A percentile compares a stretch with the other conserved stretches of the same genome.
These are phyloP conservation scores for Emesis russula DNA, from an alignment of 2,888 invertebrate species.

Conservation along the genomic window DNA sequence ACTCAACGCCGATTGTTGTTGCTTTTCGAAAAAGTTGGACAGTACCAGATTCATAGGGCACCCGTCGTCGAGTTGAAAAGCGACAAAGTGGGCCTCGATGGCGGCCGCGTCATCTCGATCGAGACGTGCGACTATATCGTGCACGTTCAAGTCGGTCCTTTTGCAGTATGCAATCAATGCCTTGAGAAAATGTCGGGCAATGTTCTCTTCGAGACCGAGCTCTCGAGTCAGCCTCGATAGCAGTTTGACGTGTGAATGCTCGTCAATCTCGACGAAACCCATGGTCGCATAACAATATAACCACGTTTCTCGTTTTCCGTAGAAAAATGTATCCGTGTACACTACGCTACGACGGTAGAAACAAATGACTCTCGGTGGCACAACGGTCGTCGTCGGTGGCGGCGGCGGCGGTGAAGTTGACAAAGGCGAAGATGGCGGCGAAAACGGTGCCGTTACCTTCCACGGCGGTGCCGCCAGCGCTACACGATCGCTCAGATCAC, in stretches of 20 bases:
- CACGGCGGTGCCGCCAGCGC: slow-evolving; percentile 15
- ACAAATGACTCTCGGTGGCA: slow-evolving; percentile 12
- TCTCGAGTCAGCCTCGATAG: slow-evolving; percentile 4
- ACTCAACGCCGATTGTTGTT: slow-evolving; percentile 27
- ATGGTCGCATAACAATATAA: slow-evolving; percentile 19
- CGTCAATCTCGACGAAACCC: slow-evolving; percentile 28
- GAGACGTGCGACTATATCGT: slow-evolving; percentile 22
- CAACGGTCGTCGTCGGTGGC: neutral
- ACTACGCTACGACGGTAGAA: slow-evolving; percentile 25
- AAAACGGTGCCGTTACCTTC: slow-evolving; percentile 2
- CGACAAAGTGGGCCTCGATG: slow-evolving; percentile 24
- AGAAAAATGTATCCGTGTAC: slow-evolving; percentile 22
- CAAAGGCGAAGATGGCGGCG: neutral
- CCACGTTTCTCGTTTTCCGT: slow-evolving; percentile 22
- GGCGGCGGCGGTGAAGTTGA: neutral
- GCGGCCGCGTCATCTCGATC: slow-evolving; percentile 19
- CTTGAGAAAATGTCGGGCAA: slow-evolving; percentile 23
- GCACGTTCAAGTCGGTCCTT: slow-evolving; percentile 25
- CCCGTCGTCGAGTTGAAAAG: slow-evolving; percentile 29
- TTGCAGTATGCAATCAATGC: slow-evolving; percentile 14
- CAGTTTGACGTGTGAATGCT: slow-evolving; percentile 5
- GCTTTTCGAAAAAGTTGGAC: no score
- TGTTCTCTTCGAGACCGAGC: slow-evolving; percentile 16
- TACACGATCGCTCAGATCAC: neutral
- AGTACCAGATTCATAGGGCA: no score